A percentile compares a stretch with the other conserved stretches of the same genome.
phyloP scores from a whole-genome alignment of 2,797 vertebrate species.

The Taenioides sp. region DNA sequence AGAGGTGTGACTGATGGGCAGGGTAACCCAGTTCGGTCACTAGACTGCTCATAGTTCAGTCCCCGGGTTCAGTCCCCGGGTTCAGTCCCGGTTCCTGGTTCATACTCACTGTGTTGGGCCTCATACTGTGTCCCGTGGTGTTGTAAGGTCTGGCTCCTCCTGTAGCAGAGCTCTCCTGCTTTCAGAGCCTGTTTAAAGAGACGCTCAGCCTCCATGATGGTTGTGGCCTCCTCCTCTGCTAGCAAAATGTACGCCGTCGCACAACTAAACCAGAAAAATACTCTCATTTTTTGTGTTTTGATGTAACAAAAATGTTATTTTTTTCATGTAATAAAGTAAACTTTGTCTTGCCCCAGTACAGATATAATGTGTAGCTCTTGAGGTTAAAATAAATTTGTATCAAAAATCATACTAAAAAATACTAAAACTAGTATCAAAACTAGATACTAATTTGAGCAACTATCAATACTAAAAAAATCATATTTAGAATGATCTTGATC shows the following conservation, averaged over 20 bases:
- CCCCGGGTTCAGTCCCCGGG: too few species aligned
- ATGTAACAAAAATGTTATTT: background rate
- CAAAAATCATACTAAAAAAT: too few species aligned
- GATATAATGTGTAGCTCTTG: too few species aligned
- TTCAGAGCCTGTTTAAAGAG: conserved; percentile 96
- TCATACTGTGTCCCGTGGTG: conserved; percentile 94
- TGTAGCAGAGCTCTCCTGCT: conserved; percentile 91
- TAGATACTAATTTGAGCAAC: too few species aligned
- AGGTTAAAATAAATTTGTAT: too few species aligned
- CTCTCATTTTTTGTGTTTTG: background rate
- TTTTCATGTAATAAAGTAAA: background rate
- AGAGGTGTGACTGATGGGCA: too few species aligned
- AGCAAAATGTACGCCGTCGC: conserved; percentile 97
- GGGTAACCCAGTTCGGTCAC: too few species aligned
- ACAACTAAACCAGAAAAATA: conserved; percentile 74
- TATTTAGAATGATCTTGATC: too few species aligned
- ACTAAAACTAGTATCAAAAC: too few species aligned
- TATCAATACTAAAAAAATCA: too few species aligned
- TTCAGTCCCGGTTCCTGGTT: background rate
- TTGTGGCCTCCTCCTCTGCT: conserved; percentile 96
- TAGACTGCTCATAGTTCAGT: too few species aligned
- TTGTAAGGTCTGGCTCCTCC: conserved; percentile 92
- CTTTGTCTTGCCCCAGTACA: too few species aligned
- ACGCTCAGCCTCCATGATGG: conserved; percentile 95
- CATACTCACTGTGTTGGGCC: conserved; percentile 88